Base-by-base conservation (phyloP, 2,113 vertebrate species). In the Paramormyrops kingsleyae region DNA sequence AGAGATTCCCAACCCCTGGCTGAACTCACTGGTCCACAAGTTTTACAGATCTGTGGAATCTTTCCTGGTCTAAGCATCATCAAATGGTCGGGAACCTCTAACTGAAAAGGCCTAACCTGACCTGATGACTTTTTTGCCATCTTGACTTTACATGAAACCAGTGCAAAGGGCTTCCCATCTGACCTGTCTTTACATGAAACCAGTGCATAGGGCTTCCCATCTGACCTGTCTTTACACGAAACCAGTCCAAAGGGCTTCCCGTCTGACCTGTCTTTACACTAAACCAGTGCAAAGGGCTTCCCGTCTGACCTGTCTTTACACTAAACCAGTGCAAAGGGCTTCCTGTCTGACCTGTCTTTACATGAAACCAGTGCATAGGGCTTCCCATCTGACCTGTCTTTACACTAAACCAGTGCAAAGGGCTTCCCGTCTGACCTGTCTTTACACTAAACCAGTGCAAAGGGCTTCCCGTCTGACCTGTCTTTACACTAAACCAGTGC, bases 101-200 rank as follows among this genome's bases (percentile, higher is more conserved):
- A 49, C 44, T 44, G 8, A 42, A 47, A 70, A 47, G 24, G 19
- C 27, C 56, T 13, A 10, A 62, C 31, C 24, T 83, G 35, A 21
- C 74, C 35, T 42, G 31, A 39, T 89, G n/a, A 19, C 47, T 39
- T 53, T 87, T 94, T 94, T 93, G 92, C 0, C 97, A 93, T 96
- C 96, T 97, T 95, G 96, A 92, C 93, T 77, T 92, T 91, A 89
- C 97, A 97, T 92, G 96, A 96, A 97, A 96, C 96, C 94, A 97
- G 96, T 93, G 96, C 97, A 96, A 97, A 97, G 97, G 97, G 97
- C 94, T 96, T 97, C 94, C 96, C 93, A 95, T 97, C 96, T 97
- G 97, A 97, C 94, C 96, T 97, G 2, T 39, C 39, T 39, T 2
- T 39, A 42, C 39, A 42, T 42, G 2, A 42, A 42, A 35, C 96